phyloP scores from a whole-genome alignment of 2,113 vertebrate species.

The Hippolais icterina region DNA sequence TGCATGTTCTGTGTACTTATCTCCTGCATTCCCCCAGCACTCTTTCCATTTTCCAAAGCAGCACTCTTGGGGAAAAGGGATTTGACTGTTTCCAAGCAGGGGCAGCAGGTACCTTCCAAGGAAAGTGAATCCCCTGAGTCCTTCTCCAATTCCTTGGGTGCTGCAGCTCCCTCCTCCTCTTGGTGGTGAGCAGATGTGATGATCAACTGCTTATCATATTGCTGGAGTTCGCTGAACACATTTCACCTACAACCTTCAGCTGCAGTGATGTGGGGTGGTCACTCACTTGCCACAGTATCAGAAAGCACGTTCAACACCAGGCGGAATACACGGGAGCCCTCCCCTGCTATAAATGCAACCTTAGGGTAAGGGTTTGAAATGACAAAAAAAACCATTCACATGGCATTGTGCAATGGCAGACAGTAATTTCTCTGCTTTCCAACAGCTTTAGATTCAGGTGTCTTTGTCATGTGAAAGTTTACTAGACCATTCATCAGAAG shows the following conservation, averaged over 20 bases:
- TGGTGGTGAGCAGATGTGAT: neutral
- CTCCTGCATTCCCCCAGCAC: neutral
- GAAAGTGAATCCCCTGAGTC: neutral
- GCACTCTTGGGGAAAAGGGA: neutral
- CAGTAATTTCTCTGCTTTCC: neutral
- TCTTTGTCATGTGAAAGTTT: neutral
- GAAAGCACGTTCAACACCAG: neutral
- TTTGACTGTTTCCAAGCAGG: neutral
- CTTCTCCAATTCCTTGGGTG: neutral
- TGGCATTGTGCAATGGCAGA: neutral
- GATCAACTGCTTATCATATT: neutral
- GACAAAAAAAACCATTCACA: neutral
- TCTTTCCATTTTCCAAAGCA: neutral
- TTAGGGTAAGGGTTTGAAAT: neutral
- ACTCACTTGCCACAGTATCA: neutral
- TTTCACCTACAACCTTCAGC: neutral
- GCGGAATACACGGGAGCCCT: neutral
- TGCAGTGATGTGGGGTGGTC: neutral
- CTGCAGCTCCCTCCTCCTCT: neutral
- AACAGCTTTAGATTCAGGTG: neutral
- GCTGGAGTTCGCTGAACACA: neutral
- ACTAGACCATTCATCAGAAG: neutral
- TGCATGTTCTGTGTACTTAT: neutral
- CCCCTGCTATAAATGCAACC: neutral
- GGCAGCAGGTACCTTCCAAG: neutral